Conservation (phyloP, 1,140 invertebrate species). For the Drosophila lini region DNA sequence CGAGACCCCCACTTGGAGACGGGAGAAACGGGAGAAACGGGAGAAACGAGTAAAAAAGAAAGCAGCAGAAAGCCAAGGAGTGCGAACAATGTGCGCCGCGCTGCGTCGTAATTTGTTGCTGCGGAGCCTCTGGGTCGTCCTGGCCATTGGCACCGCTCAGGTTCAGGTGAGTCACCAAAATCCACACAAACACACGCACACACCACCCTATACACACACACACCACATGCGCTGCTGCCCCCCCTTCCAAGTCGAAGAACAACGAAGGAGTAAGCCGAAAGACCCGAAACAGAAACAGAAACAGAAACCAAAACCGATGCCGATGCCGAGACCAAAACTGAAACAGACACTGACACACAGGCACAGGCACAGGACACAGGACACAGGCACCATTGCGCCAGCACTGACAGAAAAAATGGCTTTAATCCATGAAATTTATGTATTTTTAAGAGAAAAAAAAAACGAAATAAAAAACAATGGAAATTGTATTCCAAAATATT, state of each 20-base stretch:
- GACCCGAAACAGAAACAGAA: constrained; percentile 44
- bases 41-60: neutral
- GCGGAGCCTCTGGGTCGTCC: constrained; percentile 70
- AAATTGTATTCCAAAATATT: neutral
- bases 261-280: constrained; percentile 44
- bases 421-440: neutral
- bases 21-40: neutral
- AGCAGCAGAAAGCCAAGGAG: constrained; percentile 33
- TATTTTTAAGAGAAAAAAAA: neutral
- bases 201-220: constrained; percentile 1
- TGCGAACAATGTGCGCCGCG: constrained; percentile 72
- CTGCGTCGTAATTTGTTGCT: constrained; percentile 79
- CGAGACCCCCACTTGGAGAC: constrained; percentile 1
- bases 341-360: constrained; percentile 16
- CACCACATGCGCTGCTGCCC: neutral
- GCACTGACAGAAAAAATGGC: constrained; percentile 5
- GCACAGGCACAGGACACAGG: neutral
- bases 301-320: constrained; percentile 26
- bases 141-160: constrained; percentile 73
- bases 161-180: constrained; percentile 74
- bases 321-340: constrained; percentile 13
- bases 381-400: no score
- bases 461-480: neutral
- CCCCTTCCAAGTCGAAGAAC: constrained; percentile 16
- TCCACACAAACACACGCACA: constrained; percentile 5